phyloP scores from a whole-genome alignment of 2,113 vertebrate species.

The Glaucomys volans region DNA sequence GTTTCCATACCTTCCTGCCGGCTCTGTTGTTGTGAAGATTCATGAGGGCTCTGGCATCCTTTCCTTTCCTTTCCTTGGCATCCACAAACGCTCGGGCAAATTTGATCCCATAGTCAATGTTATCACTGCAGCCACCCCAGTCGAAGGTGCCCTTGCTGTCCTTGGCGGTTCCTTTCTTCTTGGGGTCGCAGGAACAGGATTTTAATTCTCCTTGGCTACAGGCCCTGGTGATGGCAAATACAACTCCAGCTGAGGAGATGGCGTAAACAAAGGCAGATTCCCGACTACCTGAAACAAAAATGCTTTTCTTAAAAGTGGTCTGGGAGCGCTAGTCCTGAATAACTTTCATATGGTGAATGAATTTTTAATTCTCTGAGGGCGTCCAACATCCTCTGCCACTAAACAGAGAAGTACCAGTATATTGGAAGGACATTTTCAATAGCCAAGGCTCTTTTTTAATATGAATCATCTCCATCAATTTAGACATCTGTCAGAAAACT shows the following conservation, averaged over 20 bases:
- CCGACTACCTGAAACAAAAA: slow-evolving; percentile 92
- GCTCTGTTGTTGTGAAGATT: slow-evolving; percentile 97
- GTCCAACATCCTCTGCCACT: neutral
- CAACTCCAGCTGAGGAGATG: slow-evolving; percentile 97
- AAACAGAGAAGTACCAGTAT: neutral
- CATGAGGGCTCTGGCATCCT: slow-evolving; percentile 95
- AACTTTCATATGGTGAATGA: neutral
- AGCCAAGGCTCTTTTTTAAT: neutral
- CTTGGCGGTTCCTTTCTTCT: slow-evolving; percentile 92
- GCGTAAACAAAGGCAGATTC: slow-evolving; percentile 97
- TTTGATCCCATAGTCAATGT: slow-evolving; percentile 94
- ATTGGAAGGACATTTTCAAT: slow-evolving; percentile 11
- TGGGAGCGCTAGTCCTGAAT: neutral
- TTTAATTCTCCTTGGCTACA: slow-evolving; percentile 97
- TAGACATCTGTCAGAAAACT: neutral
- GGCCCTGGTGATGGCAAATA: slow-evolving; percentile 95
- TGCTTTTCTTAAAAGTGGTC: slow-evolving; percentile 40
- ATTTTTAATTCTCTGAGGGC: neutral
- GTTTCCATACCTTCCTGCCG: slow-evolving; percentile 93
- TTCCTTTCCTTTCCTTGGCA: slow-evolving; percentile 94
- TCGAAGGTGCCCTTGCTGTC: slow-evolving; percentile 94
- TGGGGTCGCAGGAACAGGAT: slow-evolving; percentile 96
- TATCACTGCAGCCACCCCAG: slow-evolving; percentile 98
- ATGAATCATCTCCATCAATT: neutral
- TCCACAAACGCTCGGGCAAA: slow-evolving; percentile 96